A percentile compares a stretch with the other conserved stretches of the same genome.
Conservation (phyloP, 2,888 invertebrate genomes). For the Capitulum mitella region DNA sequence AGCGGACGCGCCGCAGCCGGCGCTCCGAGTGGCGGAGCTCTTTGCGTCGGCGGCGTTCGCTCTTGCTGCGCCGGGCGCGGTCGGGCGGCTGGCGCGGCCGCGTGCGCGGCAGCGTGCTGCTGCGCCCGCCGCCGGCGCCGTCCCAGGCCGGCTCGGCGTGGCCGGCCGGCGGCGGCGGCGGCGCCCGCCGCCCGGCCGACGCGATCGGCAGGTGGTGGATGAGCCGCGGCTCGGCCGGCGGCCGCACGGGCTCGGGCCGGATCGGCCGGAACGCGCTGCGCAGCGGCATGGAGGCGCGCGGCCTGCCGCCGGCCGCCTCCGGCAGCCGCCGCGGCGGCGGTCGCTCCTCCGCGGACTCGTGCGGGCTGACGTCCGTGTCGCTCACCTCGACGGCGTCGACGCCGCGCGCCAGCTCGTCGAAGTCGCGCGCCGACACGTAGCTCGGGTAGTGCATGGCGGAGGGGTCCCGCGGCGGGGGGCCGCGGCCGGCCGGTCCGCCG, state of each 20-base stretch:
- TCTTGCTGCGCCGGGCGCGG: conserved; percentile 18
- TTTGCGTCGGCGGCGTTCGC: conserved; percentile 19
- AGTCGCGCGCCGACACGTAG: conserved; percentile 34
- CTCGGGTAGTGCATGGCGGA: conserved; percentile 34
- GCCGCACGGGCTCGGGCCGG: conserved; percentile 10
- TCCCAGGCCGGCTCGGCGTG: not conserved
- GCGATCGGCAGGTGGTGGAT: conserved; percentile 2
- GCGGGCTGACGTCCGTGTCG: not conserved
- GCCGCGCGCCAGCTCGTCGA: conserved; percentile 32
- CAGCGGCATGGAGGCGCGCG: not conserved
- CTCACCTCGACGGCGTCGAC: conserved; percentile 10
- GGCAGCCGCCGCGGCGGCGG: not conserved
- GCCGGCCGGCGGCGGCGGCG: conserved; percentile 5
- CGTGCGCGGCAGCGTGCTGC: conserved; percentile 21
- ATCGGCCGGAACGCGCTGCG: conserved; percentile 7
- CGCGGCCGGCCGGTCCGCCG: no score
- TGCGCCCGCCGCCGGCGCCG: not conserved
- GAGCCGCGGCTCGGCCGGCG: not conserved
- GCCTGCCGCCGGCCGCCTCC: not conserved
- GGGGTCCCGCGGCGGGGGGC: conserved; percentile 31
- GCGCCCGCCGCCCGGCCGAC: not conserved
- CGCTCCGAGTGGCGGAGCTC: conserved; percentile 18
- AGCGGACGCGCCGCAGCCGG: not conserved
- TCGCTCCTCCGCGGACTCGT: not conserved
- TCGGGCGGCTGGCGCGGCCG: conserved; percentile 8